Conservation (phyloP, 2,888 invertebrate species). For the Aquatica leii region DNA sequence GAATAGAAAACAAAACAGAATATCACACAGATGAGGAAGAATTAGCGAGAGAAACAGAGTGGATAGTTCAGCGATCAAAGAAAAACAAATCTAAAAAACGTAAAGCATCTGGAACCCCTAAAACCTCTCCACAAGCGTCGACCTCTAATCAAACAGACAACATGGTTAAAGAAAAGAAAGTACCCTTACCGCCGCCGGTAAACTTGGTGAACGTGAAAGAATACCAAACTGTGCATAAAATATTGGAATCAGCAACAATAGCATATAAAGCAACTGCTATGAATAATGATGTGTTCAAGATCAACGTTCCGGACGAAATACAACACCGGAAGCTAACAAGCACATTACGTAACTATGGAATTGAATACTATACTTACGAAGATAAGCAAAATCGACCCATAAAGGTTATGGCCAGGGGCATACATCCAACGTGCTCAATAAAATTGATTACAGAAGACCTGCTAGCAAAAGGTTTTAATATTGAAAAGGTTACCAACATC, state of each 20-base stretch:
- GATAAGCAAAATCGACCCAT: constrained; percentile 20
- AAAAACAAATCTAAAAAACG: constrained; percentile 24
- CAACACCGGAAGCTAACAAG: constrained; percentile 15
- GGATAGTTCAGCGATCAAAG: constrained; percentile 17
- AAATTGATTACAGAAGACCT: constrained; percentile 15
- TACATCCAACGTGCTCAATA: constrained; percentile 23
- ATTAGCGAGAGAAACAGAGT: constrained; percentile 17
- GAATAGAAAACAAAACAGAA: constrained; percentile 23
- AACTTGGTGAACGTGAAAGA: constrained; percentile 20
- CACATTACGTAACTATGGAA: constrained; percentile 1
- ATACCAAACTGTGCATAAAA: constrained; percentile 17
- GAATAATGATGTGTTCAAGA: constrained; percentile 26
- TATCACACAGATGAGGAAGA: constrained; percentile 19
- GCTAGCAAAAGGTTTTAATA: constrained; percentile 15
- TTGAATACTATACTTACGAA: constrained; percentile 20
- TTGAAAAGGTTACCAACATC: constrained; percentile 19
- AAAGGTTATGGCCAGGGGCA: constrained; percentile 23
- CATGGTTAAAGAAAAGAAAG: constrained; percentile 17
- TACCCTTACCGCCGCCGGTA: constrained; percentile 21
- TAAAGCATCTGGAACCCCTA: constrained; percentile 15
- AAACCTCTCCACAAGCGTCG: constrained; percentile 13
- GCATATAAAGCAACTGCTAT: constrained; percentile 20
- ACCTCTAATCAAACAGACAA: constrained; percentile 21
- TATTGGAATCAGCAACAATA: constrained; percentile 19
- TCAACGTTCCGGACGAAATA: constrained; percentile 21